Conservation (phyloP, 2,888 invertebrate species). For the Abrostola tripartita region DNA sequence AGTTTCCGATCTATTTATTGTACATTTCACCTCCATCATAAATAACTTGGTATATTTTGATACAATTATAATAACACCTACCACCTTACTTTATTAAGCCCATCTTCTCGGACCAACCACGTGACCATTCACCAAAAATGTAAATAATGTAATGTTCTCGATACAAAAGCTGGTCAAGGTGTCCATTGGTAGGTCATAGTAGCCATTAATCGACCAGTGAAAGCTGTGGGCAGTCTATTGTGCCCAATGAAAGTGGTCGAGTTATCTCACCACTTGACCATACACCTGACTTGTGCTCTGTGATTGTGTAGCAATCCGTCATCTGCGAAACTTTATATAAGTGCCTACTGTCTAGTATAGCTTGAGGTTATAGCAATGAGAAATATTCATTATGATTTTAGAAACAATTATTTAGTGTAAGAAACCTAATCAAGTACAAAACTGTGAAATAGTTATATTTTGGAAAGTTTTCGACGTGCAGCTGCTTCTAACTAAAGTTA, state of each 20-base stretch:
- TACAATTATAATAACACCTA: too few relatives aligned
- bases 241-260: conserved; percentile 71
- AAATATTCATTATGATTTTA: neutral
- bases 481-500: too few relatives aligned
- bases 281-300: conserved; percentile 25
- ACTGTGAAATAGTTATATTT: too few relatives aligned
- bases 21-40: too few relatives aligned
- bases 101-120: conserved; percentile 30
- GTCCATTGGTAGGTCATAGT: conserved; percentile 12
- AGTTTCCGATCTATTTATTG: too few relatives aligned
- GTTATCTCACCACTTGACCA: conserved; percentile 49
- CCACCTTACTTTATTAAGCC: conserved; percentile 7
- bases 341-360: neutral
- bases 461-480: too few relatives aligned
- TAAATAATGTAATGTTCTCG: conserved; percentile 47
- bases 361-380: neutral
- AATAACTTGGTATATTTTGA: too few relatives aligned
- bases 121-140: conserved; percentile 32
- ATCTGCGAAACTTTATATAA: neutral
- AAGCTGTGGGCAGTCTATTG: conserved; percentile 74
- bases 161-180: conserved; percentile 40
- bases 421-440: too few relatives aligned
- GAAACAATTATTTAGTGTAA: too few relatives aligned
- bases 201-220: conserved; percentile 77
- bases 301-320: neutral